These are phyloP conservation scores for Hippolais icterina DNA, from an alignment of 2,113 vertebrate genomes.

Conservation along the genomic window DNA sequence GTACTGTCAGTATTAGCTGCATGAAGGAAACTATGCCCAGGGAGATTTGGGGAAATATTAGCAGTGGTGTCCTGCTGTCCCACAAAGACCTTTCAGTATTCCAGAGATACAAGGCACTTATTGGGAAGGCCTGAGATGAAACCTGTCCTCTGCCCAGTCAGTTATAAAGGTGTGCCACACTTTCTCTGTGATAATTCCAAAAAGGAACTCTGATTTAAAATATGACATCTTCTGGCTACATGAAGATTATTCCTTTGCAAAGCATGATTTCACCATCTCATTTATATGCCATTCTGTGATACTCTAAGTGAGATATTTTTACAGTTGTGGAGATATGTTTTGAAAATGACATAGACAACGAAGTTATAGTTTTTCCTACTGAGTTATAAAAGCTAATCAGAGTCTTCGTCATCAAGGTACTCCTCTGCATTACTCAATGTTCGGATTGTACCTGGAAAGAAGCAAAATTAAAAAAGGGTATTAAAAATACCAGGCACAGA, in stretches of 20 bases:
- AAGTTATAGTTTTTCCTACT: slow-evolving; percentile 37
- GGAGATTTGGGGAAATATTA: neutral
- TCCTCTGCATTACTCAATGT: slow-evolving; percentile 93
- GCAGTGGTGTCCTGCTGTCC: neutral
- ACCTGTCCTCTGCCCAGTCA: neutral
- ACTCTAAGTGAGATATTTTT: slow-evolving; percentile 14
- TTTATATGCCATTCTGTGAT: neutral
- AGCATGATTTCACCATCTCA: neutral
- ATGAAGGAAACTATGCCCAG: neutral
- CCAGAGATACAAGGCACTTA: neutral
- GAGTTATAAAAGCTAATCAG: slow-evolving; percentile 80
- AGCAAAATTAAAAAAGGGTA: neutral
- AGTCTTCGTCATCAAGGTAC: slow-evolving; percentile 97
- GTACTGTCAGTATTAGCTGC: neutral
- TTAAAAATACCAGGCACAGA: neutral
- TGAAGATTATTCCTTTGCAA: neutral
- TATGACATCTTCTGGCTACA: neutral
- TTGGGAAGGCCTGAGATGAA: slow-evolving; percentile 5
- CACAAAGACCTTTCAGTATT: neutral
- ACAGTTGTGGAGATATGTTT: slow-evolving; percentile 45
- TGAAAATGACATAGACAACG: slow-evolving; percentile 59
- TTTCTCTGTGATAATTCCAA: neutral
- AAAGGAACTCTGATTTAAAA: slow-evolving; percentile 10
- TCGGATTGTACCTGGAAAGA: slow-evolving; percentile 77
- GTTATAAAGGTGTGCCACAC: neutral